phyloP scores from a whole-genome alignment of 2,797 vertebrate genomes.

The Cossypha polioptera region DNA sequence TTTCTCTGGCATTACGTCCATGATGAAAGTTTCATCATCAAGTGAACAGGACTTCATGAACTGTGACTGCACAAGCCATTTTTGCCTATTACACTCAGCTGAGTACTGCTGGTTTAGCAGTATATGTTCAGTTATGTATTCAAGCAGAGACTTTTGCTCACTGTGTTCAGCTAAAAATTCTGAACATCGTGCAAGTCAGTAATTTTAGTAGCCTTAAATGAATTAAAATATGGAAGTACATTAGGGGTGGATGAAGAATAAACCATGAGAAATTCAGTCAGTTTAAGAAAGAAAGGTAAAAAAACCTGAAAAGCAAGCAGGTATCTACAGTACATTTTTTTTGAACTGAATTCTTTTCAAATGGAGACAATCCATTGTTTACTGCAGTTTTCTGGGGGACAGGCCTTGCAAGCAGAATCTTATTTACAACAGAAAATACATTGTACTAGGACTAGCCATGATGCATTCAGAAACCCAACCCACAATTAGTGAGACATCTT shows the following conservation, averaged over 20 bases:
- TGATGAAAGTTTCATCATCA: not conserved
- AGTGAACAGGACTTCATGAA: not conserved
- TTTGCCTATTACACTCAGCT: not conserved
- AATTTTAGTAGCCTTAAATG: not conserved
- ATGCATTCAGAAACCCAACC: not conserved
- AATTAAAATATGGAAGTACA: not conserved
- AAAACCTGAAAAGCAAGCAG: not conserved
- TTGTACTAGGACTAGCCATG: not conserved
- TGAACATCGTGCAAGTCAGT: not conserved
- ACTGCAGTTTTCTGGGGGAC: not conserved
- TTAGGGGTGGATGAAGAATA: not conserved
- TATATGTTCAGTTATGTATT: not conserved
- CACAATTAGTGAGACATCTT: not conserved
- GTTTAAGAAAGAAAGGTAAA: not conserved
- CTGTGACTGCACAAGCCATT: not conserved
- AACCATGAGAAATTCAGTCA: not conserved
- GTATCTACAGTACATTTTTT: accelerated
- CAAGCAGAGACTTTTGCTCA: not conserved
- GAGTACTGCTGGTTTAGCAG: not conserved
- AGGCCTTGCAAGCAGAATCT: not conserved
- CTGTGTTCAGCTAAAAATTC: not conserved
- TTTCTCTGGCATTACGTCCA: not conserved
- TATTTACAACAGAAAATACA: not conserved
- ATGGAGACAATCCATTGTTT: not conserved
- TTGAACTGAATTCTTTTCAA: not conserved